Evolutionary conservation across 2,797 vertebrate species (phyloP), one percentile per base, ranked within the genome.

Genomic region (Micropoecilia bifurca): DNA sequence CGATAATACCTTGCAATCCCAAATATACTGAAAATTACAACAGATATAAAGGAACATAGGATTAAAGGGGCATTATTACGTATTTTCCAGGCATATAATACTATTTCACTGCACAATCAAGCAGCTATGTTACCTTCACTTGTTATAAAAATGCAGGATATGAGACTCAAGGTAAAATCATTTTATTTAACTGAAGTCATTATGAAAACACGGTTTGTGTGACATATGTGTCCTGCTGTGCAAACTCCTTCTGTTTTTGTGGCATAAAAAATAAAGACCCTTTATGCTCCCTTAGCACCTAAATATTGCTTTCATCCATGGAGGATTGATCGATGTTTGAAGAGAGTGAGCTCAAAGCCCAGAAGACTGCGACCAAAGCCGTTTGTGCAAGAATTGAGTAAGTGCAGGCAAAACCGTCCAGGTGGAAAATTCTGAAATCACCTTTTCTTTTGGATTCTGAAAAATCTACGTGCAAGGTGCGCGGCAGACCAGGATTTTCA

Each of bases 351-450:
- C 68, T 71, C 41, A 41, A 22, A 74, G 48, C 48, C n/a, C 25
- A 28, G 18, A 81, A 46, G 53, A 80, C 81, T 85, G 79, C 85
- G 82, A 90, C 90, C 59, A 71, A 85, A 89, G 84, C 75, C 80
- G 80, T 79, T 80, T 59, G 71, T 79, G 76, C 78, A 83, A 88
- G 86, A 83, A 77, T 74, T 83, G 63, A 89, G 79, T 87, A 80
- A 81, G 74, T 81, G 57, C 50, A 76, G 66, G 63, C 74, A 76
- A 77, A 84, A 77, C 28, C 75, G 74, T 79, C 66, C 68, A 47
- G 48, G 48, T 46, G 39, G 76, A 80, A 71, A 78, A 59, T 72
- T 77, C 75, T 80, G 77, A 83, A 80, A 75, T 82, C 69, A 78
- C 76, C 77, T 85, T 89, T 83, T 63, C 63, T 48, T 71, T 75